Evolutionary conservation across 2,888 invertebrate species (phyloP), one percentile per base, ranked within the genome.

Genomic region (Anoplius nigerrimus): DNA sequence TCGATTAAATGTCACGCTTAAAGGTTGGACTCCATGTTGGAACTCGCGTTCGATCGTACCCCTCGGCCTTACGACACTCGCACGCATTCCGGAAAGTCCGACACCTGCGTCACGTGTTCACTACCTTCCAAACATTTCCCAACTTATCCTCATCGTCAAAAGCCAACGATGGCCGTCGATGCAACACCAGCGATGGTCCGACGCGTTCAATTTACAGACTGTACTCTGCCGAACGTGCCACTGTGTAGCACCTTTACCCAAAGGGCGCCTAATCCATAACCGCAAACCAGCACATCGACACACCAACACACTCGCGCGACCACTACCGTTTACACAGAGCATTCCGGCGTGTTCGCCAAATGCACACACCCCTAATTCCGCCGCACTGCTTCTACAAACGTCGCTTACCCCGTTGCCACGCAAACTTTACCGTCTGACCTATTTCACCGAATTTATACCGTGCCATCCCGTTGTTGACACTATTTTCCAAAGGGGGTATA

Each of bases 1-100:
- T 78, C 73, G 78, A 78, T 78, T 78, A 69, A 78, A 74, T 75
- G 69, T 61, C 73, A 71, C 55, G 34, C 21, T 18, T 58, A 69
- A 75, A 74, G 78, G 64, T 71, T 65, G 66, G 69, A 69, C 64
- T 67, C 66, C 60, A 55, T 62, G 62, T 68, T 73, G 72, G 46
- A 62, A 62, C 59, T 62, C 20, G n/a, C 18, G 16, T 54, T 34
- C 11, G 34, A 34, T 34, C 34, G 34, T 34, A 34, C 6, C 4
- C 34, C 11, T 16, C 42, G 6, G 8, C 42, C 42, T 42, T 13
- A 6, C 42, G 13, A 42, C 42, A 42, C 42, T 8, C 42, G 13
- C 42, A 42, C 42, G 13, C 2, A 34, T 1, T 1, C 34, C 34
- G 34, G 34, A 11, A 11, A 27, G 4, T 5, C 27, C 27, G 6